A percentile compares a stretch with the other conserved stretches of the same genome.
These are phyloP conservation scores for Scytalopus superciliaris DNA, from an alignment of 2,113 vertebrate genomes.

Conservation along the genomic window DNA sequence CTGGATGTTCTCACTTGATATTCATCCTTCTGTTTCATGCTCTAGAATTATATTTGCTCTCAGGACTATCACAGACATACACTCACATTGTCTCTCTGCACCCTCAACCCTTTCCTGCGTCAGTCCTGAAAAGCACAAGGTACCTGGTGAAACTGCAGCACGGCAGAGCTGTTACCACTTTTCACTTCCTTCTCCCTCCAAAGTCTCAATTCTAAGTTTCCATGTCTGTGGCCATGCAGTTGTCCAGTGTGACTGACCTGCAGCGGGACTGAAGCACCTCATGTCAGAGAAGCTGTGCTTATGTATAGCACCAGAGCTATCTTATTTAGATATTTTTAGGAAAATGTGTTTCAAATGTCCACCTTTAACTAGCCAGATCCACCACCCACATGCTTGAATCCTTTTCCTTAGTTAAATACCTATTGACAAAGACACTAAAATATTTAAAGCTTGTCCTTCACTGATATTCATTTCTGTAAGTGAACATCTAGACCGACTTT, in stretches of 20 bases:
- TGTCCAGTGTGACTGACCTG: not conserved
- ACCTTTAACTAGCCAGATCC: not conserved
- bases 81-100: accelerated
- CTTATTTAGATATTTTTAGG: not conserved
- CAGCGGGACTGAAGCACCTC: not conserved
- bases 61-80: not conserved
- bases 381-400: accelerated
- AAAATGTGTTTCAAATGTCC: not conserved
- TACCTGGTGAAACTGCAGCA: not conserved
- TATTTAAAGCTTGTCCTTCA: not conserved
- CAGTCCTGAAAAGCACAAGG: not conserved
- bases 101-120: not conserved
- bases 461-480: not conserved
- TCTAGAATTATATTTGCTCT: not conserved
- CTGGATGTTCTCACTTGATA: not conserved
- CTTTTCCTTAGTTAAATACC: not conserved
- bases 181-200: not conserved
- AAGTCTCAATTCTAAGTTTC: not conserved
- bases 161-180: accelerated
- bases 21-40: not conserved
- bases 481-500: not conserved
- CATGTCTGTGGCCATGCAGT: not conserved
- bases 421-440: not conserved
- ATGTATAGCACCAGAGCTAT: not conserved
- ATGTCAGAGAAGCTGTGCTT: not conserved